These are phyloP conservation scores for Oreohelix idahoensis DNA, from an alignment of 1,140 invertebrate genomes.

Conservation along the genomic window DNA sequence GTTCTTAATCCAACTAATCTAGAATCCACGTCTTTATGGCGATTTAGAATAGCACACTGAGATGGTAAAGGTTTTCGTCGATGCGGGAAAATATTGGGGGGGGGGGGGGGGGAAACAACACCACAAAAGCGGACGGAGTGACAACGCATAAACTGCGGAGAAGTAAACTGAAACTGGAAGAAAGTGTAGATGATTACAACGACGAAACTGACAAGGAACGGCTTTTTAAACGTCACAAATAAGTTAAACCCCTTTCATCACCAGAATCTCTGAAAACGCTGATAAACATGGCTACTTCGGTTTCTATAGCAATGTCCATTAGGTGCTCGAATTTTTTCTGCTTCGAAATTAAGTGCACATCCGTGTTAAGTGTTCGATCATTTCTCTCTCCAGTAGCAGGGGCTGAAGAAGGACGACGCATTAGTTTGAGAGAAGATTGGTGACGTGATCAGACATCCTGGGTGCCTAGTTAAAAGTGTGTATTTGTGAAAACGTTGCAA, in stretches of 20 bases:
- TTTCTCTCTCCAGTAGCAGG: neutral
- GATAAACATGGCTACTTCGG: neutral
- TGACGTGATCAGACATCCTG: neutral
- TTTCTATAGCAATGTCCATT: neutral
- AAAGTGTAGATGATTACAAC: neutral
- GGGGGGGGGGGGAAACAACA: no score
- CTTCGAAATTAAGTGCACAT: neutral
- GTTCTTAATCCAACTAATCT: no score
- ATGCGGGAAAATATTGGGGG: no score
- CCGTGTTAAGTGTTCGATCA: neutral
- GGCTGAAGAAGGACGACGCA: neutral
- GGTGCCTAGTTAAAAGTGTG: neutral
- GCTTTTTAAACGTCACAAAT: neutral
- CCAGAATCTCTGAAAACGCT: neutral
- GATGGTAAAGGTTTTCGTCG: no score
- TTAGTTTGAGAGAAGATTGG: neutral
- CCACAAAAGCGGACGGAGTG: no score
- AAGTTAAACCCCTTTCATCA: neutral
- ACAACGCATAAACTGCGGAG: no score
- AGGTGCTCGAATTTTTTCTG: neutral
- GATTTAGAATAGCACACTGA: no score
- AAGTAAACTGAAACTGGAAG: no score
- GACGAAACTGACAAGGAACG: neutral
- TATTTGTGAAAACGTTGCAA: neutral
- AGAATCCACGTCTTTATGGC: no score